Evolutionary conservation across 2,113 vertebrate genomes (phyloP).

Genomic region (Gymnocephalus cernua): DNA sequence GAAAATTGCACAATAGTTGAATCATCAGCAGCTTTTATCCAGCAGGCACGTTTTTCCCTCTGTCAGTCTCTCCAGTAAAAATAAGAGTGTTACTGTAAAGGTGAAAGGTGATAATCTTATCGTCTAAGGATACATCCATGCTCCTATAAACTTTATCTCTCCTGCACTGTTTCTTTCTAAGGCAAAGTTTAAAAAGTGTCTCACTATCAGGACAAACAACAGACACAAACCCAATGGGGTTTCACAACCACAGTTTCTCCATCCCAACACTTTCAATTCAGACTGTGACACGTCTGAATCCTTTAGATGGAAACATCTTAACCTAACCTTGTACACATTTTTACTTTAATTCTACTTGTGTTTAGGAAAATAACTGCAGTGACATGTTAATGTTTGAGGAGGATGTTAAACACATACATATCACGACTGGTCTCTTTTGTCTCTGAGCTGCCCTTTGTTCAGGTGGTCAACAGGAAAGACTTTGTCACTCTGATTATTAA

Average conservation of each 20-base stretch:
- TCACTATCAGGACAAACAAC: constrained; percentile 25
- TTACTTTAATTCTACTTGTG: neutral
- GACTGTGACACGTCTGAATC: neutral
- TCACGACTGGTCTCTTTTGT: neutral
- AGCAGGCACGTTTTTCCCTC: neutral
- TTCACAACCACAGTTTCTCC: constrained; percentile 17
- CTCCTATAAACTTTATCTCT: constrained; percentile 11
- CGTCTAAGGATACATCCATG: neutral
- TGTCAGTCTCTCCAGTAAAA: neutral
- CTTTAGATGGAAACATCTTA: neutral
- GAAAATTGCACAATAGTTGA: neutral
- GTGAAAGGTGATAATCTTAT: constrained; percentile 5
- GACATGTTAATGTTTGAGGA: no score
- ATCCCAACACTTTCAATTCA: neutral
- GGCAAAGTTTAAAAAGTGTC: neutral
- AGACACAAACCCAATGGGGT: neutral
- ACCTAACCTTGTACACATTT: neutral
- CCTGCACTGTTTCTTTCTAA: neutral
- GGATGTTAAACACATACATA: neutral
- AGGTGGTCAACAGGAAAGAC: neutral
- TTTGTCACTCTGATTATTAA: neutral
- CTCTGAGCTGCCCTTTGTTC: constrained; percentile 25
- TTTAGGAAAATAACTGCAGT: no score
- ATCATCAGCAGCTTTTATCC: neutral
- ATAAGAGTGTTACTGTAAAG: neutral